Base-by-base conservation (phyloP, 2,113 vertebrate species). In the Phodopus roborovskii region DNA sequence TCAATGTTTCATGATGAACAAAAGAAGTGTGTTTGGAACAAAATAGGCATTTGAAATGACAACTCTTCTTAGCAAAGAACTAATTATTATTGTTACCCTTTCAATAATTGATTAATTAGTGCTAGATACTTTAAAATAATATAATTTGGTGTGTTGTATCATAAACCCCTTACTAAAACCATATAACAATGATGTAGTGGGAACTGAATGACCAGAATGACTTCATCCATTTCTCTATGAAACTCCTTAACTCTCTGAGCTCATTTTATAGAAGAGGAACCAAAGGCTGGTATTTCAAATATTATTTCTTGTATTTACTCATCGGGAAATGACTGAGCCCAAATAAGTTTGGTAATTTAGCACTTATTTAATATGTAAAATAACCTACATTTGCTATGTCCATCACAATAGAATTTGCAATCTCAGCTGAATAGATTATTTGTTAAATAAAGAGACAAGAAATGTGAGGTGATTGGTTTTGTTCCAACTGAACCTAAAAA, bases 191-290 rank as follows among this genome's bases (percentile, higher is more conserved):
- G 77, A 94, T 26, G 94, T 6, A 22, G 60, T 90, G 19, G 88
- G 28, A 70, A 74, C 13, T 87, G 56, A 77, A 90, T 89, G 36
- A 53, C 24, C 11, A 33, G 53, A 77, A 26, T 16, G 36, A 91
- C 64, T 66, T 77, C 45, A 50, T 42, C n/a, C 8, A 10, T 74
- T 88, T 83, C 5, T 87, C 24, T 10, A n/a, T 58, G 74, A 45
- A 89, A 86, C 42, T 60, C 33, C 1, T 66, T 56, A 96, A 19
- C 22, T 84, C 13, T 79, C 33, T 60, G 42, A n/a, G 15, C 19
- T 91, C 13, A 95, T 70, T 97, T 95, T 86, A 24, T 79, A 91
- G 24, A n/a, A 78, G 13, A 88, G 42, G 64, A 96, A 94, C 64
- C 36, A 33, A 90, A 92, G 7, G n/a, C 71, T 62, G 8, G 74